These are phyloP conservation scores for Acrossocheilus wenchowensis DNA, from an alignment of 2,797 vertebrate species.

Conservation along the genomic window DNA sequence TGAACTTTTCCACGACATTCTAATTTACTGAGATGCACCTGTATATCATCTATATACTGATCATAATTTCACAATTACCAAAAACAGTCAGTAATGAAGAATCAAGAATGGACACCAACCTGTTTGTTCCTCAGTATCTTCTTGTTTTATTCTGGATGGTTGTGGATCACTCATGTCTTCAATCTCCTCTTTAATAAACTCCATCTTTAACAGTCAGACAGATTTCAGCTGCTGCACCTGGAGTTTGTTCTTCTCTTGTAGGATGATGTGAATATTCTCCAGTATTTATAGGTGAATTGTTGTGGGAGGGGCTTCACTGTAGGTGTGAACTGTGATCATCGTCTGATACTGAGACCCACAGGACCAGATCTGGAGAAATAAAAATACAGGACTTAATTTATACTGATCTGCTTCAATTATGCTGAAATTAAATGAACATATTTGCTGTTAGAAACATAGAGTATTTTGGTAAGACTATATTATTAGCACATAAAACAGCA, in stretches of 20 bases:
- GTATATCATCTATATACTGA: background rate
- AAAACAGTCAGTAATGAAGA: background rate
- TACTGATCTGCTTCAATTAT: no score
- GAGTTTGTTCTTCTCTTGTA: background rate
- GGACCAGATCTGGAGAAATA: no score
- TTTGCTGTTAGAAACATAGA: no score
- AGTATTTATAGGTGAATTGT: background rate
- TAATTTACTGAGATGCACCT: no score
- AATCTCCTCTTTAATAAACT: conserved; percentile 4
- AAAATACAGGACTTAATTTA: no score
- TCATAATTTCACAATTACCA: background rate
- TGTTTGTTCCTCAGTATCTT: background rate
- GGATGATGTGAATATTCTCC: background rate
- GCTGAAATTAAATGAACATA: no score
- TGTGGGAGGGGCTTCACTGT: background rate
- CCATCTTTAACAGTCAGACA: background rate
- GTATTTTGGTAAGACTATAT: no score
- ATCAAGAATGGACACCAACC: background rate
- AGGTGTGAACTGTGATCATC: no score
- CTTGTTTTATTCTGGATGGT: background rate
- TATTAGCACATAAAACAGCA: no score
- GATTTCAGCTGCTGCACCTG: background rate
- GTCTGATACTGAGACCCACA: no score
- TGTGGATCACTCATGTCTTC: background rate
- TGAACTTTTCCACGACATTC: no score